phyloP scores from a whole-genome alignment of 2,113 vertebrate genomes.

The Leiothrix lutea region DNA sequence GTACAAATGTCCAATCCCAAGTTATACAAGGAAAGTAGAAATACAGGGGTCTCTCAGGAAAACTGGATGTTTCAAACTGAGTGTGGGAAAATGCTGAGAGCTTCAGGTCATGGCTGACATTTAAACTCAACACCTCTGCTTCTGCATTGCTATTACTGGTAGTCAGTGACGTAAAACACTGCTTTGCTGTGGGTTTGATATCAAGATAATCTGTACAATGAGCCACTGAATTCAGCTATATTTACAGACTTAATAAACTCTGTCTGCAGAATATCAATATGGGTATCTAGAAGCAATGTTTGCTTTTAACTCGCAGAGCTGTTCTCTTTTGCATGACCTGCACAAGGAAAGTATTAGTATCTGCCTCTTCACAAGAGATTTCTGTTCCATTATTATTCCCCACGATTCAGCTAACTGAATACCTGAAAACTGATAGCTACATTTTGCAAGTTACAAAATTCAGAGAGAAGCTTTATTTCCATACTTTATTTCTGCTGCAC shows the following conservation, averaged over 20 bases:
- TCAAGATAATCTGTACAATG: not conserved
- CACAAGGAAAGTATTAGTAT: not conserved
- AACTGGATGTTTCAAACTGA: not conserved
- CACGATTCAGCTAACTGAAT: not conserved
- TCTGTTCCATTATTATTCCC: not conserved
- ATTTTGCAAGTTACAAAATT: not conserved
- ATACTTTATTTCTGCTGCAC: not conserved
- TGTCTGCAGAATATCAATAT: not conserved
- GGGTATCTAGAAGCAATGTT: not conserved
- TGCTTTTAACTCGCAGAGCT: not conserved
- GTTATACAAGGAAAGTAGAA: not conserved
- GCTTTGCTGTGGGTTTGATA: not conserved
- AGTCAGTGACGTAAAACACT: slow-evolving; percentile 18
- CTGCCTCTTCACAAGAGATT: not conserved
- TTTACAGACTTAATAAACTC: not conserved
- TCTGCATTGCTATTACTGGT: slow-evolving; percentile 13
- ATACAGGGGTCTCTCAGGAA: slow-evolving; percentile 33
- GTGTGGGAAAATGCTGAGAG: slow-evolving; percentile 53
- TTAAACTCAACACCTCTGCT: slow-evolving; percentile 63
- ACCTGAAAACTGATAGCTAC: not conserved
- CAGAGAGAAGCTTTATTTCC: not conserved
- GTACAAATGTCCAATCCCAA: not conserved
- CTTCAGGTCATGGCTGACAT: slow-evolving; percentile 59
- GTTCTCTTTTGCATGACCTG: not conserved
- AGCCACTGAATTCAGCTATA: not conserved